A percentile compares a stretch with the other conserved stretches of the same genome.
phyloP scores from a whole-genome alignment of 23 tunicate species.

The Ascidia mentula region DNA sequence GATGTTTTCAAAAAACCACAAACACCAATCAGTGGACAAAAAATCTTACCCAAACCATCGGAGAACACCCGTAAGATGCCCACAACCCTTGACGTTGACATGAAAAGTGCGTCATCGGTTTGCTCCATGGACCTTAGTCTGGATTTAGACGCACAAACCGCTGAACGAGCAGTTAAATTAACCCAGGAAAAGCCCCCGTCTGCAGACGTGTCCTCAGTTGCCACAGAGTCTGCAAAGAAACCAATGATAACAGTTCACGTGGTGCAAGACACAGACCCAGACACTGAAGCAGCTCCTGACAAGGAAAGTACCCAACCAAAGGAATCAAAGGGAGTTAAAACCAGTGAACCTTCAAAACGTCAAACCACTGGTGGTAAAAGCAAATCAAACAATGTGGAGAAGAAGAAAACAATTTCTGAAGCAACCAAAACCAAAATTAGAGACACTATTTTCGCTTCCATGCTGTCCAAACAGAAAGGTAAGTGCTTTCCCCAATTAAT shows the following conservation, averaged over 20 bases:
- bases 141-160: constrained; percentile 7
- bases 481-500: no score
- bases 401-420: constrained; percentile 88
- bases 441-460: constrained; percentile 80
- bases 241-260: constrained; percentile 77
- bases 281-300: background rate
- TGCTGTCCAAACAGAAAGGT: constrained; percentile 95
- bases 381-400: constrained; percentile 1
- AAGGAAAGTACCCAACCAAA: background rate
- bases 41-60: background rate
- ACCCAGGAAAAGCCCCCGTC: background rate
- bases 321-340: constrained; percentile 9
- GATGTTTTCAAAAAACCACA: constrained; percentile 62
- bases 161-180: background rate
- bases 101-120: constrained; percentile 59
- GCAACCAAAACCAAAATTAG: constrained; percentile 76
- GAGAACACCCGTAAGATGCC: background rate
- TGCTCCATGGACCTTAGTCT: constrained; percentile 38
- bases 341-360: constrained; percentile 8
- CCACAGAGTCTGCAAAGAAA: background rate
- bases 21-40: background rate
- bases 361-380: background rate
- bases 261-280: constrained; percentile 30
- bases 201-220: background rate
- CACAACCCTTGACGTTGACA: constrained; percentile 25